Percentiles rank a stretch among this genome's conserved stretches.
These are phyloP conservation scores for Pristionchus mayeri DNA, from an alignment of 2,888 invertebrate species.

Conservation along the genomic window DNA sequence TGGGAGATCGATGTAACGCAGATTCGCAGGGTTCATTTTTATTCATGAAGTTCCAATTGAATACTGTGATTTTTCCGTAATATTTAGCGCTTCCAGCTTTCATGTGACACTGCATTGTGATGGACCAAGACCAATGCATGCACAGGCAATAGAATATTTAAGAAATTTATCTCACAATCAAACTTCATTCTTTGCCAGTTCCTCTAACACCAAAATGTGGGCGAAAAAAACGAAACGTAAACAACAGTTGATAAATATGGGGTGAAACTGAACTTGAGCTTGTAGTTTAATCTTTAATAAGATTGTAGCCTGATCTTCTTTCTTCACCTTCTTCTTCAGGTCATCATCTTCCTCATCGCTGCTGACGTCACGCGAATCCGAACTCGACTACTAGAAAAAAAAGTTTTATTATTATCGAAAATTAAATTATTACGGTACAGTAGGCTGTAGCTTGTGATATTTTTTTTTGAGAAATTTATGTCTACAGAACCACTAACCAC, in stretches of 20 bases:
- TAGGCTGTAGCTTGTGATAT: too few species aligned
- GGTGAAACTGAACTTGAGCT: background rate
- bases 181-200: background rate
- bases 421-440: background rate
- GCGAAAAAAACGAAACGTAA: background rate
- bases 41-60: too few species aligned
- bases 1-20: too few species aligned
- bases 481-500: too few species aligned
- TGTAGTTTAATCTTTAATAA: slow-evolving; percentile 24
- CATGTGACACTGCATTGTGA: too few species aligned
- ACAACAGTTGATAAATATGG: slow-evolving; percentile 12
- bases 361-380: slow-evolving; percentile 31
- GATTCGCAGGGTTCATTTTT: too few species aligned
- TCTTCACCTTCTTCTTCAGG: slow-evolving; percentile 23
- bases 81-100: background rate
- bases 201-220: slow-evolving; percentile 4
- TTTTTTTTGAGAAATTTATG: too few species aligned
- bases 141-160: background rate
- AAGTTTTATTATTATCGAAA: too few species aligned
- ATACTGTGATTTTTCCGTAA: too few species aligned
- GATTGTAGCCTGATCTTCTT: background rate
- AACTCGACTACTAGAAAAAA: slow-evolving; percentile 6
- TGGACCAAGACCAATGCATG: too few species aligned
- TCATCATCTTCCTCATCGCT: slow-evolving; percentile 16
- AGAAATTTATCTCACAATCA: slow-evolving; percentile 29